These are phyloP conservation scores for Gari tellinella DNA, from an alignment of 2,888 invertebrate genomes.

Conservation along the genomic window DNA sequence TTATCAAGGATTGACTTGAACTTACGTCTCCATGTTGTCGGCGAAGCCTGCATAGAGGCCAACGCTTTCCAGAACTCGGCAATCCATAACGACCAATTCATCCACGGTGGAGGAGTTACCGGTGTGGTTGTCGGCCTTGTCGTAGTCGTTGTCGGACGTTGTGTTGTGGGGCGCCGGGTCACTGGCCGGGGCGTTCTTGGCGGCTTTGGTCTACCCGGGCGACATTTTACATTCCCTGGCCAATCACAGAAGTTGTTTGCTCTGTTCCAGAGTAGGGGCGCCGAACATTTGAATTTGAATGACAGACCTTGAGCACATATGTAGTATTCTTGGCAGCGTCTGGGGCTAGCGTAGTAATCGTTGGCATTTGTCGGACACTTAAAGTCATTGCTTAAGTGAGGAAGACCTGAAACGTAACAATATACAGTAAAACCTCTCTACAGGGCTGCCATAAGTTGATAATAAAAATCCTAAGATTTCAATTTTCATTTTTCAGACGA, in stretches of 20 bases:
- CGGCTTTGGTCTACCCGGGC: not conserved
- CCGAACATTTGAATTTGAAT: slow-evolving; percentile 69
- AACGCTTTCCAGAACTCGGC: slow-evolving; percentile 54
- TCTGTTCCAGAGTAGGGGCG: slow-evolving; percentile 67
- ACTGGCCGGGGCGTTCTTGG: not conserved
- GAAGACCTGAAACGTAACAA: slow-evolving; percentile 42
- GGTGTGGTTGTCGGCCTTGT: not conserved
- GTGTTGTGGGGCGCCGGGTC: slow-evolving; percentile 10
- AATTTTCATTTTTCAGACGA: no score
- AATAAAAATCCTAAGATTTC: no score
- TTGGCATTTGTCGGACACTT: slow-evolving; percentile 61
- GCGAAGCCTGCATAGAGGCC: slow-evolving; percentile 31
- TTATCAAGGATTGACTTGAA: no score
- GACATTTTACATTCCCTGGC: slow-evolving; percentile 66
- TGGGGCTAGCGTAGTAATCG: slow-evolving; percentile 65
- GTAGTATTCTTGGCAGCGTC: slow-evolving; percentile 66
- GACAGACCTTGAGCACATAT: slow-evolving; percentile 67
- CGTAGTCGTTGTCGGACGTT: slow-evolving; percentile 11
- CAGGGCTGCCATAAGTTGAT: no score
- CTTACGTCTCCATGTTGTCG: not conserved
- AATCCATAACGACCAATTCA: slow-evolving; percentile 55
- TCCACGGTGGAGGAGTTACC: slow-evolving; percentile 28
- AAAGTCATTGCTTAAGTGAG: slow-evolving; percentile 57
- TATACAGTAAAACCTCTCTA: no score
- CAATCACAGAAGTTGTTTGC: slow-evolving; percentile 70